A percentile compares a stretch with the other conserved stretches of the same genome.
phyloP scores from a whole-genome alignment of 2,888 invertebrate species.

The Endomychus coccineus region DNA sequence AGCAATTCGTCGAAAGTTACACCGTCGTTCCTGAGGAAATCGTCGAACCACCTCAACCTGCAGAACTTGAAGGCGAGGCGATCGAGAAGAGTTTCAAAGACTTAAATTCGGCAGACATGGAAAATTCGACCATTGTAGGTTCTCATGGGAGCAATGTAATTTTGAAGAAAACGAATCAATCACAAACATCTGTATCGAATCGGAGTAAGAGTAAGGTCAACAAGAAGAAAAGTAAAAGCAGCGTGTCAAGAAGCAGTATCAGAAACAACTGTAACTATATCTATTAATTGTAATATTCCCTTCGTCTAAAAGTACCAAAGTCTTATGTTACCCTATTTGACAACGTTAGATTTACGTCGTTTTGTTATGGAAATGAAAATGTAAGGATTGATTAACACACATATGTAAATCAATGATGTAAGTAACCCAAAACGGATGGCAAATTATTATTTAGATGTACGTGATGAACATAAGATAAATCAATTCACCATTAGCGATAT shows the following conservation, averaged over 20 bases:
- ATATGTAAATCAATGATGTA: too few relatives aligned
- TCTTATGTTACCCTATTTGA: too few relatives aligned
- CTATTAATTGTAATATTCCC: too few relatives aligned
- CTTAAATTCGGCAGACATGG: not conserved
- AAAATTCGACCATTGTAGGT: conserved; percentile 2
- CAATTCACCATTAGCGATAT: too few relatives aligned
- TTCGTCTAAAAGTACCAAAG: too few relatives aligned
- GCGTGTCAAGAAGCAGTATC: conserved; percentile 4
- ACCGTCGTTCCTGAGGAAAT: not conserved
- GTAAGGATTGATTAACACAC: too few relatives aligned
- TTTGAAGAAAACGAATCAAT: not conserved
- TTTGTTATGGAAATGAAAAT: too few relatives aligned
- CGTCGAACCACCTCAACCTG: not conserved
- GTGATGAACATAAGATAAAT: too few relatives aligned
- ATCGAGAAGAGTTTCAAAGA: not conserved
- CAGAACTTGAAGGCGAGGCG: not conserved
- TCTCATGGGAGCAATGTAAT: conserved; percentile 1
- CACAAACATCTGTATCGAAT: too few relatives aligned
- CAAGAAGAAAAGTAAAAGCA: not conserved
- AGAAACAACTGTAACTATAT: not conserved
- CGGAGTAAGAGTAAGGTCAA: not conserved
- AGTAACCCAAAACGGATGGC: too few relatives aligned
- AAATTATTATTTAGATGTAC: too few relatives aligned
- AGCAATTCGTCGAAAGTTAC: not conserved
- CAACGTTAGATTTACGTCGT: too few relatives aligned